Base-by-base conservation (phyloP, 2,113 vertebrate species). In the Atherinomorus stipes region DNA sequence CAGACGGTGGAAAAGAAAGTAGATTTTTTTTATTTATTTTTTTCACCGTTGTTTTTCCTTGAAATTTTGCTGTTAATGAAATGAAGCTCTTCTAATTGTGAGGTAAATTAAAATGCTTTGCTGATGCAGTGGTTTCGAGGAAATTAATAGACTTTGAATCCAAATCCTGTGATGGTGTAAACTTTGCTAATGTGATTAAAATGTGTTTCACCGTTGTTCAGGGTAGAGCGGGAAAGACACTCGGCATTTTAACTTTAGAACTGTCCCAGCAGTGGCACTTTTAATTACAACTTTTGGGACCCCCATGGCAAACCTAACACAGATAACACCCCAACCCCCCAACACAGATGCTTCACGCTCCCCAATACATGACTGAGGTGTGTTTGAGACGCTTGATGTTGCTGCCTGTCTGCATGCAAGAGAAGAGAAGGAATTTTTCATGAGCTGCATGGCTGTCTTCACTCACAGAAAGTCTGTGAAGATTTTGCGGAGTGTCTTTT, bases 41-140 rank as follows among this genome's bases (percentile, higher is more conserved):
- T 83, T 58, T 56, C 58, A 67, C 59, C 69, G 78, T 89, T 89
- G 88, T 93, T 88, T 91, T 89, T 83, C 85, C 74, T 71, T 86
- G 88, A 80, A 85, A 92, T 86, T 89, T 85, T 85, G 74, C 76
- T 47, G 26, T 83, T 90, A 93, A 93, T 93, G 88, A 90, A 92
- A 93, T 86, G 87, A 91, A 88, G 85, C 71, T 61, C 72, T 56
- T 44, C 83, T 93, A 92, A 92, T 94, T 92, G 91, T 90, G 77
- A 87, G 90, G 90, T 92, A 91, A 93, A 93, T 94, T 88, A 91
- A 92, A 93, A 91, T 91, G 83, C 83, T 89, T 88, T 90, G 89
- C 89, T 89, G 85, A 91, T 88, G 78, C 86, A 81, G 72, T 61
- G 63, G 74, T 79, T 89, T 92, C 68, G 71, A 79, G 90, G 64